Evolutionary conservation across 2,797 vertebrate genomes (phyloP).

Genomic region (Gobio occitaniae): DNA sequence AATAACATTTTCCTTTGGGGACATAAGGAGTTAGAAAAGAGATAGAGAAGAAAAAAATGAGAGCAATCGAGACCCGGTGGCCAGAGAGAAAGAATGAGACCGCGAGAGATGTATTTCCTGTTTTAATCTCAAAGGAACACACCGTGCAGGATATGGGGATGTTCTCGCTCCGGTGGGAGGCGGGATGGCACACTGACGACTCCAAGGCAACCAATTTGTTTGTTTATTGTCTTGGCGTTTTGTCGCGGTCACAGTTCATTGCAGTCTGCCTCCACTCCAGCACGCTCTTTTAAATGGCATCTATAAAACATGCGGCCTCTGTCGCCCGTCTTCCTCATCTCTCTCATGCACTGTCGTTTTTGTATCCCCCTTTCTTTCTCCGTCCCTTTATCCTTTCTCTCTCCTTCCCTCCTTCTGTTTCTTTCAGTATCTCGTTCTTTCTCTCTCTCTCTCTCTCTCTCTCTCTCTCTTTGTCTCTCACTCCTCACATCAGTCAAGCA

Average conservation of each 20-base stretch:
- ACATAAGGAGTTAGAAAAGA: background rate
- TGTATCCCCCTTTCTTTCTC: conserved; percentile 55
- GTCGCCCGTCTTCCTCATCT: conserved; percentile 35
- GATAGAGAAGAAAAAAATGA: conserved; percentile 38
- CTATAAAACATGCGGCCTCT: conserved; percentile 76
- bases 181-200: conserved; percentile 69
- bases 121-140: conserved; percentile 70
- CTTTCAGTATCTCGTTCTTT: conserved; percentile 16
- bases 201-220: conserved; percentile 81
- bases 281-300: conserved; percentile 80
- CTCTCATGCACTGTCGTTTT: conserved; percentile 57
- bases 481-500: conserved; percentile 56
- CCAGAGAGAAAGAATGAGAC: conserved; percentile 70
- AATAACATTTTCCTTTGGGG: background rate
- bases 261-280: conserved; percentile 71
- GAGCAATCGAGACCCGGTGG: conserved; percentile 10
- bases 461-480: conserved; percentile 43
- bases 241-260: conserved; percentile 80
- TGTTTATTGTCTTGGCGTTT: conserved; percentile 82
- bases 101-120: conserved; percentile 70
- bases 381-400: conserved; percentile 54
- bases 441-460: conserved; percentile 40
- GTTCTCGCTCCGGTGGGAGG: conserved; percentile 56
- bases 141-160: conserved; percentile 40
- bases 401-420: conserved; percentile 61